Percentiles rank a stretch among this genome's conserved stretches.
phyloP scores from a whole-genome alignment of 2,797 vertebrate genomes.

The Cetoscarus ocellatus region DNA sequence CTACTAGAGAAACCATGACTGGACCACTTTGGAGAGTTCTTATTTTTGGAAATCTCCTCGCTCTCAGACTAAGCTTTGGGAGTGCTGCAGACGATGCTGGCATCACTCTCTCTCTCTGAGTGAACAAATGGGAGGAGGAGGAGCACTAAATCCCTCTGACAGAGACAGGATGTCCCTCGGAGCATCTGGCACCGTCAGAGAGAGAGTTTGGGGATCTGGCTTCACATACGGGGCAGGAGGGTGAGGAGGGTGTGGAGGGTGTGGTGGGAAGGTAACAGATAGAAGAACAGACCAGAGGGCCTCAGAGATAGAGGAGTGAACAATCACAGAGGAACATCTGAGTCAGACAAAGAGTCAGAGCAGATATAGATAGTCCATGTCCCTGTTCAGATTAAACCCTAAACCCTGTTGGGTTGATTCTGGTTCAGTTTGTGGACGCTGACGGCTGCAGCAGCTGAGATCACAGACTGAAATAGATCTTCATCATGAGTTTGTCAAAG shows the following conservation, averaged over 20 bases:
- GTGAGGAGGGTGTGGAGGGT: constrained; percentile 33
- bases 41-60: background rate
- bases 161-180: constrained; percentile 39
- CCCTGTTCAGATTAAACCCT: constrained; percentile 43
- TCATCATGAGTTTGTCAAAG: constrained; percentile 34
- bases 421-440: constrained; percentile 45
- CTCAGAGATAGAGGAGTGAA: constrained; percentile 33
- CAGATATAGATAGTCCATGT: constrained; percentile 37
- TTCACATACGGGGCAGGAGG: background rate
- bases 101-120: constrained; percentile 8
- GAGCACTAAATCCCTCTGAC: constrained; percentile 12
- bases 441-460: constrained; percentile 69
- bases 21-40: background rate
- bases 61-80: background rate
- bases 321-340: constrained; percentile 18
- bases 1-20: no score
- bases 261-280: constrained; percentile 49
- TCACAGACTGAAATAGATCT: constrained; percentile 67
- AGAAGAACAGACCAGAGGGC: constrained; percentile 32
- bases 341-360: constrained; percentile 10
- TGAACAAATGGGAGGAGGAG: constrained; percentile 23
- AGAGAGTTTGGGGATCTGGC: constrained; percentile 4
- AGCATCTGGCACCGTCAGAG: constrained; percentile 34
- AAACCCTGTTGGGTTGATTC: constrained; percentile 35
- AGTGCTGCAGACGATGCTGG: background rate